phyloP scores from a whole-genome alignment of 2,888 invertebrate genomes.

The Lithophane socia region DNA sequence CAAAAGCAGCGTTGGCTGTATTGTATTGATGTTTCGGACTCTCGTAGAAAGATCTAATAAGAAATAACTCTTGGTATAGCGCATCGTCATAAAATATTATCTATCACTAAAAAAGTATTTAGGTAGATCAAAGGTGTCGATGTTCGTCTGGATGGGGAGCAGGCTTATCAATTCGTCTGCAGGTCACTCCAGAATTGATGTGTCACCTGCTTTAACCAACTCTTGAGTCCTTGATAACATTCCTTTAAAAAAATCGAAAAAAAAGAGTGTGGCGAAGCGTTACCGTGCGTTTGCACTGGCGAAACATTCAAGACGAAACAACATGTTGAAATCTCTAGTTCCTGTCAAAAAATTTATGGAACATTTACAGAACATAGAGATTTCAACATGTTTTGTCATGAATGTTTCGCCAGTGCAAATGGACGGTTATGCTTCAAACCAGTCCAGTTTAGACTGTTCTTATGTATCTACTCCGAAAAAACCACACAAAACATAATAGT shows the following conservation, averaged over 20 bases:
- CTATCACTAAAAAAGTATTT: neutral
- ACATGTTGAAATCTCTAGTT: too few relatives aligned
- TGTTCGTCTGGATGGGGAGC: neutral
- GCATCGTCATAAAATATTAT: neutral
- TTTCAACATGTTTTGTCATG: too few relatives aligned
- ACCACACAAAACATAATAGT: neutral
- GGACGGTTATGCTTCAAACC: too few relatives aligned
- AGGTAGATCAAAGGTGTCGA: neutral
- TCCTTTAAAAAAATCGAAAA: too few relatives aligned
- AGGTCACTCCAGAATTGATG: neutral
- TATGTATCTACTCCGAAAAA: neutral
- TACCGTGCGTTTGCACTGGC: too few relatives aligned
- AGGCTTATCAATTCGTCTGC: neutral
- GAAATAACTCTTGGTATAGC: too few relatives aligned
- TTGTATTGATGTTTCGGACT: too few relatives aligned
- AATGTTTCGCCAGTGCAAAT: too few relatives aligned
- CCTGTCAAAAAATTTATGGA: too few relatives aligned
- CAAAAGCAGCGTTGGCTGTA: neutral
- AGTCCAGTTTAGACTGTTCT: neutral
- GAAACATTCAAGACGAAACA: too few relatives aligned
- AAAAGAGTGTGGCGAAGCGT: too few relatives aligned
- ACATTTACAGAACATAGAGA: too few relatives aligned
- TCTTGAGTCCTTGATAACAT: neutral
- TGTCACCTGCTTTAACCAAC: neutral
- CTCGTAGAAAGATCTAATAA: neutral